These are phyloP conservation scores for Erebia aethiops DNA, from an alignment of 2,888 invertebrate species.

Conservation along the genomic window DNA sequence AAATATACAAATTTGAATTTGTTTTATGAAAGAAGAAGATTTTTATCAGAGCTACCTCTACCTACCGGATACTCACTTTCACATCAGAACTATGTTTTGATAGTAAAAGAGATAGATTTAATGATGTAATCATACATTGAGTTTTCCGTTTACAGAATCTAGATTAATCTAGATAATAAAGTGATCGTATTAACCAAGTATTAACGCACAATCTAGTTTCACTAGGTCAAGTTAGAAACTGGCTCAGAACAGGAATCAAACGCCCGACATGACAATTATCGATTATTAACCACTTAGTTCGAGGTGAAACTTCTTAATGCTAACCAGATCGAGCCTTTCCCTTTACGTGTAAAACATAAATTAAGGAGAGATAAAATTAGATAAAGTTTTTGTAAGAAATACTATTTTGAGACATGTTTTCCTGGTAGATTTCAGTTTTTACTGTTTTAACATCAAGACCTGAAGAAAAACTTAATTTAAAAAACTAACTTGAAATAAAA, in stretches of 20 bases:
- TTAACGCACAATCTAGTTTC: constrained; percentile 54
- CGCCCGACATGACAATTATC: constrained; percentile 68
- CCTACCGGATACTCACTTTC: too few species aligned
- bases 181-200: constrained; percentile 36
- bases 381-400: background rate
- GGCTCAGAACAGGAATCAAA: constrained; percentile 58
- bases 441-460: too few species aligned
- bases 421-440: background rate
- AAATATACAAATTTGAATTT: too few species aligned
- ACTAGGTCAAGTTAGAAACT: constrained; percentile 71
- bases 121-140: background rate
- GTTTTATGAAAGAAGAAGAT: too few species aligned
- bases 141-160: constrained; percentile 9
- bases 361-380: constrained; percentile 13
- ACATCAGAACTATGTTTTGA: too few species aligned
- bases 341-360: constrained; percentile 31
- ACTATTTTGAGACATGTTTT: background rate
- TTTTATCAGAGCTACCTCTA: too few species aligned
- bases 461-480: too few species aligned
- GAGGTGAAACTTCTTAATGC: constrained; percentile 57
- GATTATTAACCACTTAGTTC: constrained; percentile 65
- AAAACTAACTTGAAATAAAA: too few species aligned
- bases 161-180: constrained; percentile 32
- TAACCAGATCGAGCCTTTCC: constrained; percentile 39
- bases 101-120: background rate